Conservation (phyloP, 2,113 vertebrate genomes). For the Gymnorhina tibicen region DNA sequence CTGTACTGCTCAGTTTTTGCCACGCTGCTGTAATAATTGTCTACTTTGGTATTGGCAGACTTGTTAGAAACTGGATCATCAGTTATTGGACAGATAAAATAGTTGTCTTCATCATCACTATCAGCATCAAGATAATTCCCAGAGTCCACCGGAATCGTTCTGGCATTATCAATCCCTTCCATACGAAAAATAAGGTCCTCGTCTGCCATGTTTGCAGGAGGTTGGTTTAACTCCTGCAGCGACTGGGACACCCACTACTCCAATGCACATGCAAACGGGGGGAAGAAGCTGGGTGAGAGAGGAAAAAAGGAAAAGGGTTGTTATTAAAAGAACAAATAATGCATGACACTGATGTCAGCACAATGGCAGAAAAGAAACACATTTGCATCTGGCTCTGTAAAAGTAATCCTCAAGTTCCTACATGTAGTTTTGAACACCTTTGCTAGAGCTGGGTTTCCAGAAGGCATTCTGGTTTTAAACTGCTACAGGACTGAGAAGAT, state of each 20-base stretch:
- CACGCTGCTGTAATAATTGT: conserved; percentile 72
- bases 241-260: conserved; percentile 35
- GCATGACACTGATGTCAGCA: background rate
- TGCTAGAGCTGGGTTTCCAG: background rate
- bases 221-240: background rate
- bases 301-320: background rate
- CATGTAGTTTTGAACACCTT: background rate
- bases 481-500: background rate
- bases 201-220: conserved; percentile 79
- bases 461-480: background rate
- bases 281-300: background rate
- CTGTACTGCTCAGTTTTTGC: conserved; percentile 65
- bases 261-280: background rate
- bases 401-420: background rate
- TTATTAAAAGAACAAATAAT: background rate
- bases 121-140: conserved; percentile 66
- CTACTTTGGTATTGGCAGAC: conserved; percentile 62
- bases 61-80: conserved; percentile 77
- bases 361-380: background rate
- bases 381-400: background rate
- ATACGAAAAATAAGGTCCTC: conserved; percentile 95
- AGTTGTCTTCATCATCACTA: conserved; percentile 84
- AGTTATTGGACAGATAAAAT: conserved; percentile 87
- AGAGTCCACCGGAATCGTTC: background rate
- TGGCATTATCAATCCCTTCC: conserved; percentile 84